phyloP scores from a whole-genome alignment of 1,140 invertebrate genomes.

The Mercenaria mercenaria region DNA sequence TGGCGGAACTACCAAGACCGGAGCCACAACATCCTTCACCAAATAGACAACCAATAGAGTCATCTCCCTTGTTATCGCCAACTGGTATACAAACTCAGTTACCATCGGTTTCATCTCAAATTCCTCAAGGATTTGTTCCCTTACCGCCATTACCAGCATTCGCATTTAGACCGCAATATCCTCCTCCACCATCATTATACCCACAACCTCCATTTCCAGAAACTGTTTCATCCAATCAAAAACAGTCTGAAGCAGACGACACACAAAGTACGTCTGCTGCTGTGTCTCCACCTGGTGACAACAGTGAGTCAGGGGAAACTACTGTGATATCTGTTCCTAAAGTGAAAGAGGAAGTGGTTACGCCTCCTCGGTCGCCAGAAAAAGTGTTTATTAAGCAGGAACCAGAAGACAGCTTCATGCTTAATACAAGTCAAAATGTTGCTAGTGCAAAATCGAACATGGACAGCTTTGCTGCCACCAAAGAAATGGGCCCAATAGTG shows the following conservation, averaged over 20 bases:
- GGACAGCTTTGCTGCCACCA: slow-evolving; percentile 20
- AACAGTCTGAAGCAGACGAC: slow-evolving; percentile 39
- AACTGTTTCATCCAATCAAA: slow-evolving; percentile 22
- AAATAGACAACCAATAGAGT: slow-evolving; percentile 59
- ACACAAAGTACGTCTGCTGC: slow-evolving; percentile 16
- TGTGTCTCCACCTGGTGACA: slow-evolving; percentile 12
- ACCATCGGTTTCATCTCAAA: slow-evolving; percentile 49
- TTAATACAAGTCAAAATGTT: slow-evolving; percentile 47
- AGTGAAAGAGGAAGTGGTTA: slow-evolving; percentile 70
- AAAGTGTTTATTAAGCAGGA: slow-evolving; percentile 85
- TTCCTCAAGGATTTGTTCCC: slow-evolving; percentile 65
- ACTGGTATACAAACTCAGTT: slow-evolving; percentile 38
- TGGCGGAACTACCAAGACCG: slow-evolving; percentile 81
- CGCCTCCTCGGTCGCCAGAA: slow-evolving; percentile 84
- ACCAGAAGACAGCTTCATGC: slow-evolving; percentile 75
- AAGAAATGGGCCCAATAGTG: slow-evolving; percentile 43
- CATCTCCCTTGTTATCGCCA: slow-evolving; percentile 45
- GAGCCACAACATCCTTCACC: slow-evolving; percentile 77
- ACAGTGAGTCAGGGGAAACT: slow-evolving; percentile 47
- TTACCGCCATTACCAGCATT: slow-evolving; percentile 57
- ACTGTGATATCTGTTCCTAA: slow-evolving; percentile 58
- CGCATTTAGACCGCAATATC: slow-evolving; percentile 36
- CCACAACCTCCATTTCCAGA: slow-evolving; percentile 27
- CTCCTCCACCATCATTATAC: slow-evolving; percentile 15
- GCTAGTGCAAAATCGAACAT: slow-evolving; percentile 20